These are phyloP conservation scores for Ennomos erosarius DNA, from an alignment of 2,888 invertebrate genomes.

Conservation along the genomic window DNA sequence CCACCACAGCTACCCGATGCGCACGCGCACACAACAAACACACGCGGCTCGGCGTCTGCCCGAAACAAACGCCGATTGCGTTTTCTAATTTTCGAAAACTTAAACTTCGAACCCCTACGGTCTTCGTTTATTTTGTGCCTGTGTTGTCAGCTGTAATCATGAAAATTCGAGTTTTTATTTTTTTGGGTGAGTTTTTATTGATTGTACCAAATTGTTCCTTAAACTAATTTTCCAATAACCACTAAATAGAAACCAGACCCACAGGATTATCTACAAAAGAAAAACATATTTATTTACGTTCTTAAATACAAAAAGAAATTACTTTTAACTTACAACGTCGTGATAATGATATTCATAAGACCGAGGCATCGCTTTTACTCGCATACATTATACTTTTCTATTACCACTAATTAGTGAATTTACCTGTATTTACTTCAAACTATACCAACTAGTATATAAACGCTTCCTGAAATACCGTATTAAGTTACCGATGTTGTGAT, in stretches of 20 bases:
- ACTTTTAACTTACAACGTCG: slow-evolving; percentile 10
- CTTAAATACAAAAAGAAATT: too few relatives aligned
- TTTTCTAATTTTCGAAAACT: slow-evolving; percentile 48
- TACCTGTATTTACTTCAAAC: background rate
- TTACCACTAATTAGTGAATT: slow-evolving; percentile 24
- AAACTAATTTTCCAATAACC: background rate
- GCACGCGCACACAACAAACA: slow-evolving; percentile 60
- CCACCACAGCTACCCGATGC: slow-evolving; percentile 50
- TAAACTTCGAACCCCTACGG: slow-evolving; percentile 31
- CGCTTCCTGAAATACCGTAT: slow-evolving; percentile 11
- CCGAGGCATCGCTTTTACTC: slow-evolving; percentile 24
- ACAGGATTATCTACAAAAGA: background rate
- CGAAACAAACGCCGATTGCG: slow-evolving; percentile 68
- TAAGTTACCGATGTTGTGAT: slow-evolving; percentile 9
- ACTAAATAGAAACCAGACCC: background rate
- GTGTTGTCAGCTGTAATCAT: slow-evolving; percentile 60
- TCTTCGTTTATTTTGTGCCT: slow-evolving; percentile 60
- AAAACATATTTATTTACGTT: too few relatives aligned
- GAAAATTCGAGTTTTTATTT: slow-evolving; percentile 70
- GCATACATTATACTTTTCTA: slow-evolving; percentile 19
- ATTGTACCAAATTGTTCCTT: background rate
- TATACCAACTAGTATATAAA: too few relatives aligned
- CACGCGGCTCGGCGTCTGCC: slow-evolving; percentile 73
- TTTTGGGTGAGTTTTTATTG: slow-evolving; percentile 69
- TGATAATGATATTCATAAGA: slow-evolving; percentile 28